These are phyloP conservation scores for Drosophila lacertosa DNA, from an alignment of 1,140 invertebrate genomes.

Conservation along the genomic window DNA sequence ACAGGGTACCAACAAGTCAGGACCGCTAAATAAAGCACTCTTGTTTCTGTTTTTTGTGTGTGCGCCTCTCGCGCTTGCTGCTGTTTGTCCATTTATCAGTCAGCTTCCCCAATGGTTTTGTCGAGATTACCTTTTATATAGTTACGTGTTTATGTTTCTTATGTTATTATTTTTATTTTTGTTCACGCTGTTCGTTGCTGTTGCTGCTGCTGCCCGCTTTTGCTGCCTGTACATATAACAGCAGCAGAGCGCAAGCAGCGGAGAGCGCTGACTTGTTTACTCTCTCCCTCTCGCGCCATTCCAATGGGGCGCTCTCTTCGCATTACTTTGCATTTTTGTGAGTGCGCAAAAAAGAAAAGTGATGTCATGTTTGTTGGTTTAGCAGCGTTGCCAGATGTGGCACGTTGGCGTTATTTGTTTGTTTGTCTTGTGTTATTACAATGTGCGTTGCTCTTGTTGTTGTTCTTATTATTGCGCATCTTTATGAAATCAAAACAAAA, in stretches of 20 bases:
- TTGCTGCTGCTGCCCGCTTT: too few species aligned
- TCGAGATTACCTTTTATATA: conserved; percentile 68
- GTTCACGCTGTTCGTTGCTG: conserved; percentile 28
- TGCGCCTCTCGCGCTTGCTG: background rate
- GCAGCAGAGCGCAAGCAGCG: conserved; percentile 6
- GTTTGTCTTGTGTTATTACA: conserved; percentile 66
- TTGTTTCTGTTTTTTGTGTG: background rate
- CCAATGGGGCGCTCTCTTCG: conserved; percentile 8
- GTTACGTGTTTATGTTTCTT: conserved; percentile 78
- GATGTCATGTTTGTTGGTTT: conserved; percentile 80
- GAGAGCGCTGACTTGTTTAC: too few species aligned
- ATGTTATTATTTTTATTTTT: conserved; percentile 77
- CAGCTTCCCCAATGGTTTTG: conserved; percentile 55
- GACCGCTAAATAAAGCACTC: too few species aligned
- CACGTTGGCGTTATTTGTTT: conserved; percentile 44
- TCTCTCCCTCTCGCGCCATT: background rate
- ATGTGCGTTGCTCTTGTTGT: conserved; percentile 34
- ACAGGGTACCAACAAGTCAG: too few species aligned
- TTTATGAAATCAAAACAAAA: conserved; percentile 49
- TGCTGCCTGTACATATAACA: conserved; percentile 24
- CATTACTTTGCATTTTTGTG: conserved; percentile 73
- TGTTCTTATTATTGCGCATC: conserved; percentile 46
- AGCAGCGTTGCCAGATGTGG: conserved; percentile 73
- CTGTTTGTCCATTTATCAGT: conserved; percentile 54
- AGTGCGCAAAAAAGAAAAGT: conserved; percentile 77